phyloP scores from a whole-genome alignment of 2,888 invertebrate genomes.

The Leptura quadrifasciata region DNA sequence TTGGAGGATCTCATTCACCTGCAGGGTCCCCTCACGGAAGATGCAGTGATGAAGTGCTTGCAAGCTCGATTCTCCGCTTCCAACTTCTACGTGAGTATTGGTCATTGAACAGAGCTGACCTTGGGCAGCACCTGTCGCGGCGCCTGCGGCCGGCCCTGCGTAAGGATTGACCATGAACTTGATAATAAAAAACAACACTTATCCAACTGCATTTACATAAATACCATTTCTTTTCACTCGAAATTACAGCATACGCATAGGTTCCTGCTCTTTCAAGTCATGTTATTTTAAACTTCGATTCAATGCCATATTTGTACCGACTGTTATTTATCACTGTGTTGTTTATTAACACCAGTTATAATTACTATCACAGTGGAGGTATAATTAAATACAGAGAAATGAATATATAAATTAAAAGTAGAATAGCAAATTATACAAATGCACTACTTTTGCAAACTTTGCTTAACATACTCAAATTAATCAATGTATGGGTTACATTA shows the following conservation, averaged over 20 bases:
- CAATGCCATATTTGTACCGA: slow-evolving; percentile 36
- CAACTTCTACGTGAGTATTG: slow-evolving; percentile 89
- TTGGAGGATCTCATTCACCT: slow-evolving; percentile 94
- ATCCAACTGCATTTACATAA: slow-evolving; percentile 61
- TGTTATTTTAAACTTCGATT: slow-evolving; percentile 36
- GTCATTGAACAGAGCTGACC: slow-evolving; percentile 69
- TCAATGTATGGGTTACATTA: background rate
- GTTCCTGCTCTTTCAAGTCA: slow-evolving; percentile 31
- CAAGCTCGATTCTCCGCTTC: slow-evolving; percentile 91
- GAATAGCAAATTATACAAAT: background rate
- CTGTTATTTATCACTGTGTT: slow-evolving; percentile 26
- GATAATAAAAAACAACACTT: slow-evolving; percentile 61
- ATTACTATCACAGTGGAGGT: background rate
- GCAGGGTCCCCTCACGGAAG: slow-evolving; percentile 94
- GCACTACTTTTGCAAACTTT: background rate
- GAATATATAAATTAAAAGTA: background rate
- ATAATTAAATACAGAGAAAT: background rate
- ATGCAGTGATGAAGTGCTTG: slow-evolving; percentile 93
- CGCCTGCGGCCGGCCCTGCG: slow-evolving; percentile 65
- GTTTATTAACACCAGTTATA: slow-evolving; percentile 13
- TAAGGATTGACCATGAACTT: slow-evolving; percentile 67
- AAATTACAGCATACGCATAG: slow-evolving; percentile 40
- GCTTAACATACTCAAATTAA: background rate
- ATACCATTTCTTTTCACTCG: slow-evolving; percentile 59
- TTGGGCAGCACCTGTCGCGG: slow-evolving; percentile 61